Evolutionary conservation across 2,888 invertebrate species (phyloP), one percentile per base, ranked within the genome.

Genomic region (Andricus quercusramuli): DNA sequence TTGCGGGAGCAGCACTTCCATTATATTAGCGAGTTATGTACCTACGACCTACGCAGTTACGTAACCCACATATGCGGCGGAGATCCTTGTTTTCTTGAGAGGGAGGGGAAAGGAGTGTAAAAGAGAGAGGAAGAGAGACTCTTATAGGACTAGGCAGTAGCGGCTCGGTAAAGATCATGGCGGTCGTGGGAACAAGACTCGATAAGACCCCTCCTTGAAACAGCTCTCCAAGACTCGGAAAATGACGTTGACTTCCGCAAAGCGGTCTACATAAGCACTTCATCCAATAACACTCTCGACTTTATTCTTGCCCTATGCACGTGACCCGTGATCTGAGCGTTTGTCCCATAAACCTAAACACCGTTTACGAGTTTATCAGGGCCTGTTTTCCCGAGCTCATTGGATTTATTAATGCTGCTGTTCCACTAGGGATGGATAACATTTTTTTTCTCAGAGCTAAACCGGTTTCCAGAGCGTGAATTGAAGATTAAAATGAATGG

Each of bases 121-220:
- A 77, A 67, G 78, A 78, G 80, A 68, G 67, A 68, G 79, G 70
- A 47, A 9, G 22, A 22, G 62, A 64, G n/a, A 32, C 81, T 82
- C 76, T 79, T 78, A 78, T 47, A 47, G 79, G 77, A 78, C 79
- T 64, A 44, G 37, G 41, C 37, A 22, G 80, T 80, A 80, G 84
- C 80, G 77, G 77, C 86, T 86, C 85, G 86, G 88, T 89, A 91
- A 91, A 91, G 91, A 91, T 91, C 91, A 91, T 90, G 90, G 89
- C 89, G 91, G 91, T 87, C 91, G 90, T 91, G 90, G 91, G 91
- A 92, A 92, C 90, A 89, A 90, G 87, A 87, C 86, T 59, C 79
- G 91, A 92, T 90, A 89, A 90, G 87, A 87, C 86, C 64, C 79
- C 79, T 80, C 81, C 80, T 22, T n/a, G 13, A 47, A 76, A 20